Evolutionary conservation across 1,140 invertebrate species (phyloP), one percentile per base, ranked within the genome.

Genomic region (Bombus terrestris): DNA sequence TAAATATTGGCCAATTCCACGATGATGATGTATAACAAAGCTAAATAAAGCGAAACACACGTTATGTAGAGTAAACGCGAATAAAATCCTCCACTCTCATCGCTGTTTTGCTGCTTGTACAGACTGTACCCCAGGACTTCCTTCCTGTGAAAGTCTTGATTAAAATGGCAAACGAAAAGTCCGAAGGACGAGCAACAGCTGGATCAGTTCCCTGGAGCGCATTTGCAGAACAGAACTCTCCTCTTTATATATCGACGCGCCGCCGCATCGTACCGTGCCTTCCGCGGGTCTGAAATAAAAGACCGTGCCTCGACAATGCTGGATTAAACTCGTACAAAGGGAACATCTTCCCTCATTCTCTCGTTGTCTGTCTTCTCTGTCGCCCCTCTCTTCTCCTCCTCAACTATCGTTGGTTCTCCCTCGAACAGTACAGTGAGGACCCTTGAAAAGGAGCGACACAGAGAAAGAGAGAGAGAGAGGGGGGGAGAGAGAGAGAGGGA

Each of bases 161-260:
- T 95, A 95, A 95, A 95, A 95, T 95, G 94, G 94, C 94, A 95
- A 94, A 92, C 88, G 90, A 89, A 90, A 92, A 92, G 89, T 92
- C 89, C 90, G 86, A 88, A 86, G 89, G 88, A 92, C 88, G 92
- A 93, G 93, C 95, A 95, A 95, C 95, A 95, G 94, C 95, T 95
- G 95, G 94, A 95, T 95, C 92, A 84, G 94, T 95, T 95, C 95
- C 95, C 95, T 93, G 92, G 92, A 95, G 95, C 94, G 92, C 94
- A 95, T 95, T 95, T 95, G 93, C 92, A 89, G 93, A 93, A 95
- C 94, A 95, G 94, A 94, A 94, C 90, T 95, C 93, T 94, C 92
- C 94, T 95, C 93, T 95, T 80, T 94, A 94, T 91, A 83, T 88
- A 90, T 95, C 94, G 94, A 94, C 93, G 93, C 93, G 92, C 62